Conservation (phyloP, 2,797 vertebrate species). For the Schizopygopsis malacanthus region DNA sequence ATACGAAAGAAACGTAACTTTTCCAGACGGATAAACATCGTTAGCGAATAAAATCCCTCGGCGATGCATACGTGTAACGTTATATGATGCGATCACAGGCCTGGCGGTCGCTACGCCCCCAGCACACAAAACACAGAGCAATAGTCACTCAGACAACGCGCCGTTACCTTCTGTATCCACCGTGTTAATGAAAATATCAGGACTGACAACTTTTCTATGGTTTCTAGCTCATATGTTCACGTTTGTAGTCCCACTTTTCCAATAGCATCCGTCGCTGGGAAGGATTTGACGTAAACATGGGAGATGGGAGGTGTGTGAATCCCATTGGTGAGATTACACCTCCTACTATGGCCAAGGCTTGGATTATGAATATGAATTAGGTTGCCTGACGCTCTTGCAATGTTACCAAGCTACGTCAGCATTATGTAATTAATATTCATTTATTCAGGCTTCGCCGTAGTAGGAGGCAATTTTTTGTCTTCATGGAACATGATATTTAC, state of each 20-base stretch:
- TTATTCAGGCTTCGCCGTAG: not conserved
- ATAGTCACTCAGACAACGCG: not conserved
- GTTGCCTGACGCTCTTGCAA: no score
- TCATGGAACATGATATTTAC: no score
- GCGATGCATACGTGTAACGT: not conserved
- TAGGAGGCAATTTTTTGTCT: not conserved
- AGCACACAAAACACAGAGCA: not conserved
- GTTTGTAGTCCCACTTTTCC: constrained; percentile 5
- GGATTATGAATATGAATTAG: constrained; percentile 6
- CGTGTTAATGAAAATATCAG: not conserved
- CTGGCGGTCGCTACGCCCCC: not conserved
- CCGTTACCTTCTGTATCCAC: constrained; percentile 27
- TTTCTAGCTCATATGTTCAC: constrained; percentile 14
- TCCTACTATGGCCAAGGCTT: constrained; percentile 22
- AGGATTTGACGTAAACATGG: constrained; percentile 56
- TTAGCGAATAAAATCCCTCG: not conserved
- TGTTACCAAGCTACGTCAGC: constrained; percentile 5
- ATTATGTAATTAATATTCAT: constrained; percentile 12
- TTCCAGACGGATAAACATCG: not conserved
- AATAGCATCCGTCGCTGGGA: constrained; percentile 46
- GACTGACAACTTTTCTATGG: not conserved
- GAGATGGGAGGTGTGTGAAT: constrained; percentile 10
- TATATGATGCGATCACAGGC: not conserved
- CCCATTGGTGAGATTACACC: not conserved
- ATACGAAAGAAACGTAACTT: not conserved